These are phyloP conservation scores for Theocolax elegans DNA, from an alignment of 1,140 invertebrate species.

Conservation along the genomic window DNA sequence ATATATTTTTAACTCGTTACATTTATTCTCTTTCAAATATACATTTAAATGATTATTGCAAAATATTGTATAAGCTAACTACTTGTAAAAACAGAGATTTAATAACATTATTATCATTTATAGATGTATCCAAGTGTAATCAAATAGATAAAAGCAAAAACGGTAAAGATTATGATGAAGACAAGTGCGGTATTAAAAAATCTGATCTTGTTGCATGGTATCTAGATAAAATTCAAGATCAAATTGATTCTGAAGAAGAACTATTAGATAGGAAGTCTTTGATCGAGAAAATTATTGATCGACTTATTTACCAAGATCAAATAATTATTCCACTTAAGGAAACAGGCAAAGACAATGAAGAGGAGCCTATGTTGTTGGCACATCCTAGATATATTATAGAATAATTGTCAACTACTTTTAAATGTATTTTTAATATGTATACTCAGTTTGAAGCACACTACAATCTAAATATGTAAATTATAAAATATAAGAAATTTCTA, in stretches of 20 bases:
- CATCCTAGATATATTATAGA: slow-evolving; percentile 96
- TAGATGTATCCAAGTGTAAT: slow-evolving; percentile 26
- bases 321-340: slow-evolving; percentile 89
- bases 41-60: too few species aligned
- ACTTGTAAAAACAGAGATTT: too few species aligned
- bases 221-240: slow-evolving; percentile 86
- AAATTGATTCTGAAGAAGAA: slow-evolving; percentile 92
- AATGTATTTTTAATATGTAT: too few species aligned
- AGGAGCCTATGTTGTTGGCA: slow-evolving; percentile 90
- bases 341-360: slow-evolving; percentile 73
- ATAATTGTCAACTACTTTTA: slow-evolving; percentile 1
- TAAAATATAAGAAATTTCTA: too few species aligned
- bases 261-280: slow-evolving; percentile 88
- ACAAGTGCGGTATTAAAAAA: slow-evolving; percentile 70
- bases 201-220: slow-evolving; percentile 95
- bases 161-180: too few species aligned
- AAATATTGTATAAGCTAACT: too few species aligned
- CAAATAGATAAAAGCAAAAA: not conserved
- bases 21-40: too few species aligned
- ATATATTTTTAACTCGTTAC: too few species aligned
- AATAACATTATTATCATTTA: not conserved
- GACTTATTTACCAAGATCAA: slow-evolving; percentile 92
- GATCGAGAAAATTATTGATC: slow-evolving; percentile 95
- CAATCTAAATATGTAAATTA: too few species aligned
- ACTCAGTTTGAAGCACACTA: too few species aligned